A percentile compares a stretch with the other conserved stretches of the same genome.
Conservation (phyloP, 2,888 invertebrate species). For the Mimas tiliae region DNA sequence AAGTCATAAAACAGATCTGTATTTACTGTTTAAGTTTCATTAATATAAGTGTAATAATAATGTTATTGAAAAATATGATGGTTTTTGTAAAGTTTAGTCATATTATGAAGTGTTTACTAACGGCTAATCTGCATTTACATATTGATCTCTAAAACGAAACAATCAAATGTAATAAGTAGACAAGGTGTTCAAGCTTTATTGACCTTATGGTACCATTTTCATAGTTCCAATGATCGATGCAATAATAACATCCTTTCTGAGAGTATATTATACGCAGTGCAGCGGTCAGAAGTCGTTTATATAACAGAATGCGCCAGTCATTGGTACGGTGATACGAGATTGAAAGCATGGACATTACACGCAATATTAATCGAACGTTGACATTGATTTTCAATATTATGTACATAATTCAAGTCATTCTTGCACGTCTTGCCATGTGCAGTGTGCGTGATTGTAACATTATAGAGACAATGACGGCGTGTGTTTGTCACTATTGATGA, state of each 20-base stretch:
- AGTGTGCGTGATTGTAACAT: no score
- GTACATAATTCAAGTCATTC: no score
- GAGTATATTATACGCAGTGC: slow-evolving; percentile 3
- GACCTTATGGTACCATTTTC: background rate
- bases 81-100: no score
- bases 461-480: background rate
- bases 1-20: no score
- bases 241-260: background rate
- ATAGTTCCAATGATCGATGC: background rate
- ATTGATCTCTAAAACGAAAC: no score
- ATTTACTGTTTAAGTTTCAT: no score
- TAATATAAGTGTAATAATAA: no score
- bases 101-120: no score
- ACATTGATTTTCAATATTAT: slow-evolving; percentile 19
- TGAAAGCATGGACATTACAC: slow-evolving; percentile 35
- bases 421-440: background rate
- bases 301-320: slow-evolving; percentile 51
- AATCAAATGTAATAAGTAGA: no score
- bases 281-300: slow-evolving; percentile 42
- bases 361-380: slow-evolving; percentile 35
- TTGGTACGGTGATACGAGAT: slow-evolving; percentile 43
- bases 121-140: no score
- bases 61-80: no score
- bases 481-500: no score
- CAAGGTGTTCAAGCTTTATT: background rate